Evolutionary conservation across 2,888 invertebrate genomes (phyloP), one percentile per base, ranked within the genome.

Genomic region (Lasioglossum calceatum): DNA sequence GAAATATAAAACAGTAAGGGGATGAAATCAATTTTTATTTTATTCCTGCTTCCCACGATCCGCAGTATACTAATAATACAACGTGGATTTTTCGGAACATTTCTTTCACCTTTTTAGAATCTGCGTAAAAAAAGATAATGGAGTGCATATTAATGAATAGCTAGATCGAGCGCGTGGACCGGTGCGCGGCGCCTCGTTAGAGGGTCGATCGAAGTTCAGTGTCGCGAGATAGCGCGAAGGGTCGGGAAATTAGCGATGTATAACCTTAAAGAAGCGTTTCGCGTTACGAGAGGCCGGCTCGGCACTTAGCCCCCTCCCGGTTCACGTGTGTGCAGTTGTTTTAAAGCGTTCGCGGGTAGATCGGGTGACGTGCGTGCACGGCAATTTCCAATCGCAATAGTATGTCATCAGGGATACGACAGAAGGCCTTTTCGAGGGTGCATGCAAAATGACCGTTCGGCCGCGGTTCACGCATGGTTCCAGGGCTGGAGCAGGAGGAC

Each of bases 381-480:
- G 85, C 50, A 85, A 85, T 85, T 85, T 79, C 77, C 77, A 77
- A 85, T 85, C 58, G 85, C 79, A 77, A 47, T 85, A 80, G 85
- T 73, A 74, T 85, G 79, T 85, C 85, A 85, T 85, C 85, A 77
- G 85, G 67, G 70, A 77, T 76, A 80, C 85, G 79, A 79, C 79
- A 86, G 87, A 87, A 78, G 82, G 80, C 74, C 54, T 78, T 67
- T 67, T 76, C 16, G 58, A 80, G 87, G 87, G 80, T 82, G 87
- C 82, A 87, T 75, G 87, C 80, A 79, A 86, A 87, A 82, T 80
- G 79, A 80, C 74, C 82, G 77, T 23, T 36, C 76, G 78, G 50
- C 70, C 79, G 82, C 71, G 87, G 82, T 87, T 87, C 76, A 77
- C 84, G 82, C 86, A 86, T 84, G 87, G 87, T 87, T 84, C 77